These are phyloP conservation scores for Platycheirus rosarum DNA, from an alignment of 2,888 invertebrate genomes.

Conservation along the genomic window DNA sequence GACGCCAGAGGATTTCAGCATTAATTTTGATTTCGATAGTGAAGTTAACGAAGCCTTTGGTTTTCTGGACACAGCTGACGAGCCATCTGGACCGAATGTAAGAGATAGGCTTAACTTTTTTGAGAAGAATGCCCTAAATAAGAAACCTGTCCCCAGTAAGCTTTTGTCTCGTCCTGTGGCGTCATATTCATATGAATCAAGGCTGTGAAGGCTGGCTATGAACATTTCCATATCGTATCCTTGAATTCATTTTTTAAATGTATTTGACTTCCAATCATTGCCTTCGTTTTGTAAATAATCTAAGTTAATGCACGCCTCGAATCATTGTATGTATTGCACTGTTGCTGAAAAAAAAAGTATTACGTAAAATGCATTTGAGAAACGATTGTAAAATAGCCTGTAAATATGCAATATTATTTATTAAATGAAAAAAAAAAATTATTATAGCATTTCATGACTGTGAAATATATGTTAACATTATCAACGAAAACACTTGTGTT, in stretches of 20 bases:
- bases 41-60: conserved; percentile 88
- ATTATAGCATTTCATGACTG: conserved; percentile 60
- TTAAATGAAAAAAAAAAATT: conserved; percentile 27
- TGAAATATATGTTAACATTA: conserved; percentile 52
- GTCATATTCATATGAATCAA: conserved; percentile 76
- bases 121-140: conserved; percentile 80
- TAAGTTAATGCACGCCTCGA: conserved; percentile 57
- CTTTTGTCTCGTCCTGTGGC: conserved; percentile 81
- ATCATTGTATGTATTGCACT: conserved; percentile 50
- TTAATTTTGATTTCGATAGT: conserved; percentile 82
- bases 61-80: conserved; percentile 85
- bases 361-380: conserved; percentile 3
- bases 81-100: conserved; percentile 81
- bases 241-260: conserved; percentile 11
- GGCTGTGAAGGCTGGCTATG: conserved; percentile 70
- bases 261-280: background rate
- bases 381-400: conserved; percentile 42
- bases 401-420: conserved; percentile 57
- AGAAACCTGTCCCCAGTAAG: conserved; percentile 81
- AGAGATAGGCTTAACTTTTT: conserved; percentile 82
- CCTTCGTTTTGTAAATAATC: conserved; percentile 42
- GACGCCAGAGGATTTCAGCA: conserved; percentile 64
- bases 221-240: conserved; percentile 8
- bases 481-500: conserved; percentile 11
- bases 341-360: conserved; percentile 24